Percentiles rank a stretch among this genome's conserved stretches.
These are phyloP conservation scores for Catharus ustulatus DNA, from an alignment of 2,797 vertebrate genomes.

Conservation along the genomic window DNA sequence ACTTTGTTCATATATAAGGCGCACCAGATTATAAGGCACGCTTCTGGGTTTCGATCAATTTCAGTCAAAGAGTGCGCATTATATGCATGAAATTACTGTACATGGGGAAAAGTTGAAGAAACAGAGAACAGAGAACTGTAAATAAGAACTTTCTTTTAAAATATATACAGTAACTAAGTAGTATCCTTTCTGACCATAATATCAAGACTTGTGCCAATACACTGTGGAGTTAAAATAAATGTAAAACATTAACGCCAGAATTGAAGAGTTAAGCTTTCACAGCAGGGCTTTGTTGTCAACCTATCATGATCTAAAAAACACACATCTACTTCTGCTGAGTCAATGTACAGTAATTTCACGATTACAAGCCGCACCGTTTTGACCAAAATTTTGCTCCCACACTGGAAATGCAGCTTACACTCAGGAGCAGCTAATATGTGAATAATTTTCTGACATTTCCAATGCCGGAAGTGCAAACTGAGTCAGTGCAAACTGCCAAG, in stretches of 20 bases:
- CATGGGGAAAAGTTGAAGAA: not conserved
- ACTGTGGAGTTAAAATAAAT: not conserved
- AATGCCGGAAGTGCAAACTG: too few species aligned
- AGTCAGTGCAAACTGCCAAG: too few species aligned
- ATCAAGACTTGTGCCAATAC: not conserved
- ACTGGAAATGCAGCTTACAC: too few species aligned
- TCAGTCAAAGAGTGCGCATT: too few species aligned
- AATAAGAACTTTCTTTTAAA: not conserved
- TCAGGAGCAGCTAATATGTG: too few species aligned
- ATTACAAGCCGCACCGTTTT: too few species aligned
- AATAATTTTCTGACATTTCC: too few species aligned
- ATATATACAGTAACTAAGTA: not conserved
- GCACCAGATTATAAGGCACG: too few species aligned
- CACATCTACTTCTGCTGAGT: constrained; percentile 7
- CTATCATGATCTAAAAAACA: not conserved
- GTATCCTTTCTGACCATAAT: not conserved
- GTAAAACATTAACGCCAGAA: not conserved
- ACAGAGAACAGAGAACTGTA: not conserved
- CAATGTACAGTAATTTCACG: not conserved
- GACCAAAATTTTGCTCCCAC: too few species aligned
- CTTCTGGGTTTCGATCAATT: too few species aligned
- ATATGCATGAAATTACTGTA: not conserved
- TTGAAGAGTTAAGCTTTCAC: not conserved
- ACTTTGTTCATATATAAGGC: too few species aligned
- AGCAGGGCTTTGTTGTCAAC: not conserved